phyloP scores from a whole-genome alignment of 2,888 invertebrate genomes.

The Tipula vernalis region DNA sequence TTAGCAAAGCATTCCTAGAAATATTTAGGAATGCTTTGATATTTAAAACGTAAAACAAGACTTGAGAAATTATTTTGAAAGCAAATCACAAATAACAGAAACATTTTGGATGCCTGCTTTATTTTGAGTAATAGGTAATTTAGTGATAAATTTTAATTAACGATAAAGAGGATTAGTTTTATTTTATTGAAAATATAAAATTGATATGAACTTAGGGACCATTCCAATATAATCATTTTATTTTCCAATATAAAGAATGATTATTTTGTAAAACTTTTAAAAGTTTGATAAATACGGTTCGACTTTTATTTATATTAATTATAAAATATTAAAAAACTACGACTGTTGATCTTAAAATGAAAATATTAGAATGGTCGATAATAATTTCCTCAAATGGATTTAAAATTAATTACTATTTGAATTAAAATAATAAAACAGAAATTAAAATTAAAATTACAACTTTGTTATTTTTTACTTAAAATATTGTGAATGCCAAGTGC shows the following conservation, averaged over 20 bases:
- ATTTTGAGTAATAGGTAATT: background rate
- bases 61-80: too few species aligned
- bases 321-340: background rate
- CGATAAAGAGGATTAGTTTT: background rate
- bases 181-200: background rate
- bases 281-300: background rate
- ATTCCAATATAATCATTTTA: background rate
- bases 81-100: too few species aligned
- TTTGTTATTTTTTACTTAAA: background rate
- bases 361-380: background rate
- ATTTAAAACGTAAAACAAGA: too few species aligned
- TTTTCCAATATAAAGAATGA: background rate
- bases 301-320: background rate
- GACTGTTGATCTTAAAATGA: background rate
- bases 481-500: too few species aligned
- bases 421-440: background rate
- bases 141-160: background rate
- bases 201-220: background rate
- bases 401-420: background rate
- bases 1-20: too few species aligned
- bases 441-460: background rate
- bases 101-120: too few species aligned
- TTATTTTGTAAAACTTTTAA: background rate
- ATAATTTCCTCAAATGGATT: background rate
- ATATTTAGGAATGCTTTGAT: too few species aligned